These are phyloP conservation scores for Oligia latruncula DNA, from an alignment of 2,888 invertebrate genomes.

Conservation along the genomic window DNA sequence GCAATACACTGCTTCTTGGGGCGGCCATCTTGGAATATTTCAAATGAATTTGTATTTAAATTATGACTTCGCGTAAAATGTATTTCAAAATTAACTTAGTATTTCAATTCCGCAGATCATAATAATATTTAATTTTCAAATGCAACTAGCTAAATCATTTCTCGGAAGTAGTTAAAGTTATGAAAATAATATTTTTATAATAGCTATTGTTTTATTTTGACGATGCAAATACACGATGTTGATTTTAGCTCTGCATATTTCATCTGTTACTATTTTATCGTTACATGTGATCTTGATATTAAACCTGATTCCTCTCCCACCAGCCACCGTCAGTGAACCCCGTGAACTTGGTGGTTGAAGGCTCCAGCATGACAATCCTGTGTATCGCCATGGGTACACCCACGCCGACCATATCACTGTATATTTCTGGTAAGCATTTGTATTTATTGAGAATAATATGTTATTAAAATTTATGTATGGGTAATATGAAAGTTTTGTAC, in stretches of 20 bases:
- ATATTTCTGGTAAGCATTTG: conserved; percentile 91
- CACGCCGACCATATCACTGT: conserved; percentile 95
- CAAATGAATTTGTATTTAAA: conserved; percentile 22
- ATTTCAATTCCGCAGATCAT: conserved; percentile 5
- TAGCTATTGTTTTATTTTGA: neutral
- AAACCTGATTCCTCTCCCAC: neutral
- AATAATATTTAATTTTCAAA: neutral
- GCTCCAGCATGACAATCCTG: conserved; percentile 95
- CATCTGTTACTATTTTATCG: neutral
- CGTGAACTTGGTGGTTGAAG: conserved; percentile 95
- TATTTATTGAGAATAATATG: neutral
- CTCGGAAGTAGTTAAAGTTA: neutral
- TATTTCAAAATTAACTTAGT: neutral
- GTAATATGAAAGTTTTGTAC: neutral
- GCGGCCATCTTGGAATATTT: conserved; percentile 18
- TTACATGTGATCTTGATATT: neutral
- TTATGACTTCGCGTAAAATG: neutral
- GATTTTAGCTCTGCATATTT: neutral
- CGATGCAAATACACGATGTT: neutral
- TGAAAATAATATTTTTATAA: neutral
- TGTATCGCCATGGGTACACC: conserved; percentile 96
- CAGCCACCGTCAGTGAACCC: conserved; percentile 96
- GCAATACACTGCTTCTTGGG: neutral
- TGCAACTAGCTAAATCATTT: neutral
- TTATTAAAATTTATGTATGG: neutral